Percentiles rank a stretch among this genome's conserved stretches.
Conservation (phyloP, 1,140 invertebrate genomes). For the Brachionus asplanchnoidis region DNA sequence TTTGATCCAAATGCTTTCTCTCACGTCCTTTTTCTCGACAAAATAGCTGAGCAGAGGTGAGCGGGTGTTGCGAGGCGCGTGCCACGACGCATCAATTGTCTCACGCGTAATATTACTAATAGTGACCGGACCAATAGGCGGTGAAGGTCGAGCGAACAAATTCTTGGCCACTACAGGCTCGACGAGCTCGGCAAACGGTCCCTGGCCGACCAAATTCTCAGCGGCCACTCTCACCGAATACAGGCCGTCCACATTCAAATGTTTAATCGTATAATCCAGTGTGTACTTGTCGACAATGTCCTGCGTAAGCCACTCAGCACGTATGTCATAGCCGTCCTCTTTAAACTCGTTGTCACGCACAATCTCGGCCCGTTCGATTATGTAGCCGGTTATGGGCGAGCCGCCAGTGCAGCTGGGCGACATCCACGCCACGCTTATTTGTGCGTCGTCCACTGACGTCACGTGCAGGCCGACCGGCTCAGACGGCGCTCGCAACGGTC, state of each 20-base stretch:
- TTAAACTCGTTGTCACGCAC: constrained; percentile 55
- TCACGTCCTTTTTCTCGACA: constrained; percentile 89
- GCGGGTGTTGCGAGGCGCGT: constrained; percentile 87
- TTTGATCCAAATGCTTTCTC: constrained; percentile 83
- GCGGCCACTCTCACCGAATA: constrained; percentile 38
- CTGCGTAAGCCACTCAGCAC: neutral
- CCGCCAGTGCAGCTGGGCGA: constrained; percentile 83
- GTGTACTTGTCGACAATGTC: constrained; percentile 17
- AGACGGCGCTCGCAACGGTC: neutral
- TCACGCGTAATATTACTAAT: constrained; percentile 87
- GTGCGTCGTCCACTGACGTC: neutral
- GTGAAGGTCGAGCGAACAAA: constrained; percentile 64
- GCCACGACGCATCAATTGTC: constrained; percentile 88
- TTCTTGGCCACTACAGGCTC: constrained; percentile 15
- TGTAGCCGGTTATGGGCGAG: constrained; percentile 72
- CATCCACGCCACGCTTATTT: constrained; percentile 64
- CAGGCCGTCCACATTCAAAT: constrained; percentile 3
- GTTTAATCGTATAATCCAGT: neutral
- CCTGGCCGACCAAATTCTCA: constrained; percentile 3
- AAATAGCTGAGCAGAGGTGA: constrained; percentile 95
- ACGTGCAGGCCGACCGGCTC: neutral
- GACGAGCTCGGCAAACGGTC: neutral
- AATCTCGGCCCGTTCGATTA: constrained; percentile 72
- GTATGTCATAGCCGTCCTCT: neutral
- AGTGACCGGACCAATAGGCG: constrained; percentile 86